These are phyloP conservation scores for Encarsia formosa DNA, from an alignment of 2,888 invertebrate genomes.

Conservation along the genomic window DNA sequence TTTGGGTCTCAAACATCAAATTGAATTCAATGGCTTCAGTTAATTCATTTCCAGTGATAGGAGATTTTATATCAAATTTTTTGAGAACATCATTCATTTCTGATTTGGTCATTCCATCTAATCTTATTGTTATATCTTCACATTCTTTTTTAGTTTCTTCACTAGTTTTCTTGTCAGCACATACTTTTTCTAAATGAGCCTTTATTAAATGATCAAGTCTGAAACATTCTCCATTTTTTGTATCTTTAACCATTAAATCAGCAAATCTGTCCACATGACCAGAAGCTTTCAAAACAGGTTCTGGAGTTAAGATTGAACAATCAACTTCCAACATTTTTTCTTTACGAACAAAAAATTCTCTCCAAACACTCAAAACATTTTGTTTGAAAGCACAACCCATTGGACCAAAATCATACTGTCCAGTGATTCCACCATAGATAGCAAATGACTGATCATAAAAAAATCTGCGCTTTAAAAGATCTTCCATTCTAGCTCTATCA, in stretches of 20 bases:
- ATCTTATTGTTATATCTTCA: constrained; percentile 72
- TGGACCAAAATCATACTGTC: constrained; percentile 97
- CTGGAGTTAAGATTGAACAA: constrained; percentile 95
- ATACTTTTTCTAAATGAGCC: constrained; percentile 82
- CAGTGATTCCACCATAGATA: constrained; percentile 93
- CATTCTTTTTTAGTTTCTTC: constrained; percentile 69
- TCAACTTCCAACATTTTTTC: constrained; percentile 99
- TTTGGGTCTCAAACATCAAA: constrained; percentile 97
- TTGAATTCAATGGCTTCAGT: constrained; percentile 97
- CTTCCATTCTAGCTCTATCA: constrained; percentile 93
- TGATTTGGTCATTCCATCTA: constrained; percentile 88
- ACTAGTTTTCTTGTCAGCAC: constrained; percentile 77
- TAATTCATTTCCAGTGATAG: constrained; percentile 89
- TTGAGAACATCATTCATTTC: constrained; percentile 84
- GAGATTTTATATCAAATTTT: constrained; percentile 91
- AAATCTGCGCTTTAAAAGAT: constrained; percentile 91
- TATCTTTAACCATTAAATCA: constrained; percentile 98
- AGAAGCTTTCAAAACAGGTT: constrained; percentile 93
- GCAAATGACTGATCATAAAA: constrained; percentile 99
- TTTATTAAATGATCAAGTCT: constrained; percentile 97
- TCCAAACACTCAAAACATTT: constrained; percentile 90
- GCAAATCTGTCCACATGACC: constrained; percentile 99
- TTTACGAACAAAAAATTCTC: constrained; percentile 92
- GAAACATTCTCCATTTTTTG: constrained; percentile 94
- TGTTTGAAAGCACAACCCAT: constrained; percentile 99